phyloP scores from a whole-genome alignment of 2,797 vertebrate genomes.

The Pempheris klunzingeri region DNA sequence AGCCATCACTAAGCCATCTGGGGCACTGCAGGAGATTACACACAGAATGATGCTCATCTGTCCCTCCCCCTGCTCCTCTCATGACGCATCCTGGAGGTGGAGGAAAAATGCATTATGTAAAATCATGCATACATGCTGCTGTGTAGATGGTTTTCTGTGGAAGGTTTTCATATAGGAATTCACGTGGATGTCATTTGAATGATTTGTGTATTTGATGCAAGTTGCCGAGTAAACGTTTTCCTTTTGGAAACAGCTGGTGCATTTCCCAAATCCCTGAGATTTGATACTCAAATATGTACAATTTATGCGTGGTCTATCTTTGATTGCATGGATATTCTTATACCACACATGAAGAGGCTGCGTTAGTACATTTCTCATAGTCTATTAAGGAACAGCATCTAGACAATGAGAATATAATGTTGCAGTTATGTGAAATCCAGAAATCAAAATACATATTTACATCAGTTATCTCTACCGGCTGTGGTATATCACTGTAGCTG shows the following conservation, averaged over 20 bases:
- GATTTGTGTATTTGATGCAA: conserved; percentile 1
- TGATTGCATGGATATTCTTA: not conserved
- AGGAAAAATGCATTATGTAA: conserved; percentile 38
- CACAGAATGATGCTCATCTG: conserved; percentile 71
- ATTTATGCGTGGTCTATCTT: not conserved
- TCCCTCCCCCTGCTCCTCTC: conserved; percentile 50
- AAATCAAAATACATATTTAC: not conserved
- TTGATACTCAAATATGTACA: not conserved
- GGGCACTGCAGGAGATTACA: conserved; percentile 85
- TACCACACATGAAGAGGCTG: not conserved
- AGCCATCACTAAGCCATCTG: conserved; percentile 84
- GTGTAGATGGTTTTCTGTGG: not conserved
- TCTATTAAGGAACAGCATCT: not conserved
- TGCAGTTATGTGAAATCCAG: not conserved
- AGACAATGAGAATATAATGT: too few species aligned
- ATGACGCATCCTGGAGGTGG: conserved; percentile 51
- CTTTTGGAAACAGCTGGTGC: not conserved
- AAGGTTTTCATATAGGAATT: not conserved
- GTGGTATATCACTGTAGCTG: not conserved
- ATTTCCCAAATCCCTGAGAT: not conserved
- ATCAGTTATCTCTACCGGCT: not conserved
- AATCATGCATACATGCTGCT: conserved; percentile 6
- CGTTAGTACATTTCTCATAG: not conserved
- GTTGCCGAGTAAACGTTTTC: not conserved
- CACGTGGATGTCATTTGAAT: conserved; percentile 9